Conservation (phyloP, 2,797 vertebrate species). For the Alosa sapidissima region DNA sequence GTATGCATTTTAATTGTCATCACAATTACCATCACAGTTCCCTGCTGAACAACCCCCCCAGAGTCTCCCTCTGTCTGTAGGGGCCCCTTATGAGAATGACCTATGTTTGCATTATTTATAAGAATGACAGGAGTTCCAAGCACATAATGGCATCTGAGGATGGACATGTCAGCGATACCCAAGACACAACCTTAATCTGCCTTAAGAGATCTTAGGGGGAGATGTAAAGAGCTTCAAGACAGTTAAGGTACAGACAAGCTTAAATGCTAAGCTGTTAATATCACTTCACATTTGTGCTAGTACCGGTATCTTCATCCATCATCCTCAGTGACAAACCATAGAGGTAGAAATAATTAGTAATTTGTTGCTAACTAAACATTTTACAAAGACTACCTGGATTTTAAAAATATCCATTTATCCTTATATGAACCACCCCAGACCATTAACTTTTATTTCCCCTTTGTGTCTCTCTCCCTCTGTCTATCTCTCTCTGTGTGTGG, state of each 20-base stretch:
- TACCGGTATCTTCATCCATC: background rate
- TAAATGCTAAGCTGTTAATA: background rate
- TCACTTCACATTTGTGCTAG: background rate
- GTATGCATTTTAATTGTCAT: no score
- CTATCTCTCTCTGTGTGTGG: background rate
- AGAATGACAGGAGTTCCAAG: background rate
- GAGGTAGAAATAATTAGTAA: background rate
- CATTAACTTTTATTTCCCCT: no score
- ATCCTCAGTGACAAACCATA: background rate
- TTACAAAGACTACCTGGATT: background rate
- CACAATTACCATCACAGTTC: background rate
- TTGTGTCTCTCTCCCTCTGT: background rate
- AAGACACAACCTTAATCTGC: background rate
- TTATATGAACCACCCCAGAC: background rate
- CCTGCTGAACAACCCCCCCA: background rate
- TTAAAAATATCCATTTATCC: background rate
- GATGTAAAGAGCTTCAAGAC: background rate
- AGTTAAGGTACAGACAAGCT: background rate
- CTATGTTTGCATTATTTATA: conserved; percentile 10
- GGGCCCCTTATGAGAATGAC: background rate
- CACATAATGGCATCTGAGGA: background rate
- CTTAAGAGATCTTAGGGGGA: background rate
- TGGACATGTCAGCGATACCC: background rate
- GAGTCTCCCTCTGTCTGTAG: background rate
- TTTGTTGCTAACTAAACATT: background rate